Percentiles rank a stretch among this genome's conserved stretches.
These are phyloP conservation scores for Chironomus riparius DNA, from an alignment of 2,888 invertebrate genomes.

Conservation along the genomic window DNA sequence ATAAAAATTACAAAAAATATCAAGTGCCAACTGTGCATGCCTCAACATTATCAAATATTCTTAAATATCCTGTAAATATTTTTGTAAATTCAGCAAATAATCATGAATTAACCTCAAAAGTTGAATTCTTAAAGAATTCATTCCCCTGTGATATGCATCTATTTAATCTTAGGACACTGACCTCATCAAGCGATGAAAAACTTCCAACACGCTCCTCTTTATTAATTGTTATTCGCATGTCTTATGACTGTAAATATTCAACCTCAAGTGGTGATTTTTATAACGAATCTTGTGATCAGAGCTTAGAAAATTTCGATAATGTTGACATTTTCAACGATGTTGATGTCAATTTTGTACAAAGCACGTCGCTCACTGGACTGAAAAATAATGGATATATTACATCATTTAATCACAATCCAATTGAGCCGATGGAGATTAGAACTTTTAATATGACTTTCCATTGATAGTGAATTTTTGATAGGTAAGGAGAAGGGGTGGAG, in stretches of 20 bases:
- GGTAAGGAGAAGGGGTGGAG: too few species aligned
- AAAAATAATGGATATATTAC: conserved; percentile 37
- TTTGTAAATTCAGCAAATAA: conserved; percentile 60
- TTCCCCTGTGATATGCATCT: conserved; percentile 73
- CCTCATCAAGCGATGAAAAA: conserved; percentile 52
- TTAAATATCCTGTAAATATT: conserved; percentile 72
- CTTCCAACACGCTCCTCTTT: conserved; percentile 66
- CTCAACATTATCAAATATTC: conserved; percentile 61
- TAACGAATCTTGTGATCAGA: neutral
- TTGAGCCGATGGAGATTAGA: conserved; percentile 60
- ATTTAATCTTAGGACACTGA: conserved; percentile 65
- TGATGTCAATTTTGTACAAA: conserved; percentile 41
- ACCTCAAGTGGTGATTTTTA: conserved; percentile 40
- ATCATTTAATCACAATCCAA: conserved; percentile 46
- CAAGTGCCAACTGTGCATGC: conserved; percentile 58
- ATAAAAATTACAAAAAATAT: conserved; percentile 35
- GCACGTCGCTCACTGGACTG: conserved; percentile 47
- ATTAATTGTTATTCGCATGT: conserved; percentile 70
- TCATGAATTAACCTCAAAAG: conserved; percentile 43
- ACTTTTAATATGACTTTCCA: conserved; percentile 49
- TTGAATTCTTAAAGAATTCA: conserved; percentile 46
- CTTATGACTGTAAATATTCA: conserved; percentile 53
- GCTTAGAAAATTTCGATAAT: neutral
- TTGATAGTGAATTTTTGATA: neutral
- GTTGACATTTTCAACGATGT: conserved; percentile 36